Conservation (phyloP, 2,113 vertebrate species). For the Uropsilus gracilis region DNA sequence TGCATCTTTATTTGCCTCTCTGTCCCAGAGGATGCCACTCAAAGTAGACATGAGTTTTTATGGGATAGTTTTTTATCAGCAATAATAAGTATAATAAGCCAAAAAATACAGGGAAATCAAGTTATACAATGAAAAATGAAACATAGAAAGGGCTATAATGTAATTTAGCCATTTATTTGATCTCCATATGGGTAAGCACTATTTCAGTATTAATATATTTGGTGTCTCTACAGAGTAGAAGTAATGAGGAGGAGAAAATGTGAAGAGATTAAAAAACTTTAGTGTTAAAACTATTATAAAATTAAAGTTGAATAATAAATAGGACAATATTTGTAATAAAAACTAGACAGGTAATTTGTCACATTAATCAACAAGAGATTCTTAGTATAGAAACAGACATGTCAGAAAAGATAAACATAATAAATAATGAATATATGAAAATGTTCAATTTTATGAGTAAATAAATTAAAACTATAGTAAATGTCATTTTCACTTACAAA, state of each 20-base stretch:
- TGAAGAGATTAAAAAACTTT: neutral
- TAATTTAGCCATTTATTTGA: neutral
- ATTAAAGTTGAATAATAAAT: conserved; percentile 17
- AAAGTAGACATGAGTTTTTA: neutral
- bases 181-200: neutral
- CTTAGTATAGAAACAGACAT: neutral
- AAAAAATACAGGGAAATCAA: neutral
- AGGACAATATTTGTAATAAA: neutral
- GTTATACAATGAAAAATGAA: neutral
- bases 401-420: neutral
- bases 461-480: neutral
- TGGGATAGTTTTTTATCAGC: no score
- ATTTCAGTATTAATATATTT: neutral
- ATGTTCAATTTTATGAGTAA: neutral
- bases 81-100: neutral
- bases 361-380: neutral
- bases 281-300: neutral
- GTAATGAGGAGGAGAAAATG: neutral
- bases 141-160: neutral
- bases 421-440: neutral
- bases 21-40: neutral
- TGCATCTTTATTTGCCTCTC: neutral
- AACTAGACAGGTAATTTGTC: neutral
- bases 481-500: neutral
- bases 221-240: neutral